phyloP scores from a whole-genome alignment of 2,888 invertebrate genomes.

The Strigamia maritima region DNA sequence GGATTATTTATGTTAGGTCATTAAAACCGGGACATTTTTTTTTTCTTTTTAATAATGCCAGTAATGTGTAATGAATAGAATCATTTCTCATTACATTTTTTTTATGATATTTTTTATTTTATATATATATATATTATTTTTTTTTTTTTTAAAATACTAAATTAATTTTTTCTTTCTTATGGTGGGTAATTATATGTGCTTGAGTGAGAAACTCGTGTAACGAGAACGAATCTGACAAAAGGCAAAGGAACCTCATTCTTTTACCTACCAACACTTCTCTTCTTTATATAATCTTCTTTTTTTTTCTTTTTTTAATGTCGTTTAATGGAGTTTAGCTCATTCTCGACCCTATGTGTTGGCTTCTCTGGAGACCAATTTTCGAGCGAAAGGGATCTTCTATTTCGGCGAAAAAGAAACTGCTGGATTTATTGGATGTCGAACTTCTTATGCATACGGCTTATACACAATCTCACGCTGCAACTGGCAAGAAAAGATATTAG shows the following conservation, averaged over 20 bases:
- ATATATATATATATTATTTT: too few relatives aligned
- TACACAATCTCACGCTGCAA: slow-evolving; percentile 10
- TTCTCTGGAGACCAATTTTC: slow-evolving; percentile 15
- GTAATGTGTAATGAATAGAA: background rate
- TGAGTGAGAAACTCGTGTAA: background rate
- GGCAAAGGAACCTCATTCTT: background rate
- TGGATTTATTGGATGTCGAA: slow-evolving; percentile 15
- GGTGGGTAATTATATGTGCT: background rate
- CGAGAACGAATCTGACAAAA: background rate
- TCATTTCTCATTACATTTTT: background rate
- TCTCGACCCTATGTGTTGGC: background rate
- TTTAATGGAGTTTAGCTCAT: slow-evolving; percentile 10
- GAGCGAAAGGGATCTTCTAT: background rate
- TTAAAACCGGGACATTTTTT: background rate
- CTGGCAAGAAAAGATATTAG: slow-evolving; percentile 15
- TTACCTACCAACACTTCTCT: background rate
- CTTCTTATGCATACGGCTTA: slow-evolving; percentile 5
- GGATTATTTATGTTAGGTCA: background rate
- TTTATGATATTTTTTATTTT: background rate
- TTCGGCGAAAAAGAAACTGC: background rate
- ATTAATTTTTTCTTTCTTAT: background rate
- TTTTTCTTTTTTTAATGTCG: background rate
- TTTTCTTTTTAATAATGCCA: background rate
- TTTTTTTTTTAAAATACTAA: background rate
- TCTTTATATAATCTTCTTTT: background rate